Conservation (phyloP, 2,113 vertebrate species). For the Dicerorhinus sumatrensis region DNA sequence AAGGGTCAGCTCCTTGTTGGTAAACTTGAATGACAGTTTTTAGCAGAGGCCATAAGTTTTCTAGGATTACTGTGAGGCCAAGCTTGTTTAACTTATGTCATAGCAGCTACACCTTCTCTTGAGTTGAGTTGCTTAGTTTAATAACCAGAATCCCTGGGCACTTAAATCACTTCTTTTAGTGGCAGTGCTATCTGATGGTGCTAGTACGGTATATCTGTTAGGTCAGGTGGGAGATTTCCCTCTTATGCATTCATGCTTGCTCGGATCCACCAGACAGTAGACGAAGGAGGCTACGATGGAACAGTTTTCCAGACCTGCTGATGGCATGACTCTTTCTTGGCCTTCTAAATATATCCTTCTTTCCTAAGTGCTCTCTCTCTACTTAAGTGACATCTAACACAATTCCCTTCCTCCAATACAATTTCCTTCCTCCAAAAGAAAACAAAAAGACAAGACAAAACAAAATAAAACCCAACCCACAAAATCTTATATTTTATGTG, state of each 20-base stretch:
- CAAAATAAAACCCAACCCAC: background rate
- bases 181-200: background rate
- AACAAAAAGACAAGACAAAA: background rate
- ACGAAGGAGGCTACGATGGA: fast-evolving
- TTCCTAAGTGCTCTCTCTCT: background rate
- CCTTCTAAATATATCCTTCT: background rate
- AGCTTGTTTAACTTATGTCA: background rate
- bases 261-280: background rate
- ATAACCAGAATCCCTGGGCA: background rate
- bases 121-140: background rate
- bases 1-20: background rate
- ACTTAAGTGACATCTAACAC: background rate
- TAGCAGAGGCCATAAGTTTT: background rate
- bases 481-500: background rate
- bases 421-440: background rate
- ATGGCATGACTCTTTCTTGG: background rate
- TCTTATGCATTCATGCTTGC: background rate
- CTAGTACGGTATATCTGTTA: background rate
- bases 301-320: background rate
- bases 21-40: background rate
- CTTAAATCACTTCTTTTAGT: background rate
- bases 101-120: background rate
- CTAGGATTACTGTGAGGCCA: background rate
- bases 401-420: background rate
- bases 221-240: background rate